phyloP scores from a whole-genome alignment of 2,797 vertebrate genomes.

The Takifugu rubripes region DNA sequence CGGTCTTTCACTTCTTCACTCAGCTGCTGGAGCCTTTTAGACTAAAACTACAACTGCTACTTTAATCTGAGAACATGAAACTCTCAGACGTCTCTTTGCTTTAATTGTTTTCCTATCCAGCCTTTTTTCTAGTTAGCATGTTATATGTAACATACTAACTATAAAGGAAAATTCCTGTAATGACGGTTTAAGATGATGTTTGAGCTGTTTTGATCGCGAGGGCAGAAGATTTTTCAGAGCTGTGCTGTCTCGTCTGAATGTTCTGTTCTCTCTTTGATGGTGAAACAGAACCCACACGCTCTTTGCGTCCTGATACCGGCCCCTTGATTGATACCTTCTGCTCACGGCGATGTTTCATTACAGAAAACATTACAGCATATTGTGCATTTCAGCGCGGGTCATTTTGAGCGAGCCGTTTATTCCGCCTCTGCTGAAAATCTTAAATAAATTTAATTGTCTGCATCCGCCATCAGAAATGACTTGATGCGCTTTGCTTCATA shows the following conservation, averaged over 20 bases:
- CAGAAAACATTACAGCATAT: conserved; percentile 58
- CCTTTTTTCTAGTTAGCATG: no score
- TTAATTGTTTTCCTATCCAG: no score
- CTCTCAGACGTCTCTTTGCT: no score
- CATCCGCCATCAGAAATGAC: conserved; percentile 81
- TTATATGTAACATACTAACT: no score
- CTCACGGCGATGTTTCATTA: conserved; percentile 58
- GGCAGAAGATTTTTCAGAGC: no score
- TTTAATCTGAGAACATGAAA: no score
- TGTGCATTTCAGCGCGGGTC: conserved; percentile 66
- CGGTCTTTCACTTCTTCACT: conserved; percentile 34
- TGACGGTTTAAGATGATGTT: neutral
- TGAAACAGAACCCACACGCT: conserved; percentile 26
- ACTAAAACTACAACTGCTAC: conserved; percentile 14
- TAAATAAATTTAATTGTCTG: conserved; percentile 86
- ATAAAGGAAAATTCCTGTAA: no score
- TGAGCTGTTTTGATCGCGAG: neutral
- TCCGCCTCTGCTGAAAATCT: conserved; percentile 77
- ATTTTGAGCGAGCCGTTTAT: conserved; percentile 69
- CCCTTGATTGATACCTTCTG: conserved; percentile 58
- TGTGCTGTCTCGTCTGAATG: no score
- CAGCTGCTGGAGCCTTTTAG: conserved; percentile 27
- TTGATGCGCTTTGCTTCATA: conserved; percentile 84
- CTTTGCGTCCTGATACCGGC: conserved; percentile 26
- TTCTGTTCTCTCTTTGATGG: conserved; percentile 10